phyloP scores from a whole-genome alignment of 2,888 invertebrate species.

The Lottia scabra region DNA sequence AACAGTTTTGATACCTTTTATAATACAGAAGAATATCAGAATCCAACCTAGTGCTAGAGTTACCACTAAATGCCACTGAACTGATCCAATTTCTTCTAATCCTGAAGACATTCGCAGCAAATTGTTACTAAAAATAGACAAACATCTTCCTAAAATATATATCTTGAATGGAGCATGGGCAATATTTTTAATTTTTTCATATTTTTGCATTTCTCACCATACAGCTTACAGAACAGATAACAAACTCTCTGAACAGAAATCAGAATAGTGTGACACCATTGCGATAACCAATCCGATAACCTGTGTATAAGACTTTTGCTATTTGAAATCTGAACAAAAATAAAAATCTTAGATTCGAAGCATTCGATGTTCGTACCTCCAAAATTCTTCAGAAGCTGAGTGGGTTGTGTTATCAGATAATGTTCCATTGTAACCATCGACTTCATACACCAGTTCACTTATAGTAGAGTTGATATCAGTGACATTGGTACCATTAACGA shows the following conservation, averaged over 20 bases:
- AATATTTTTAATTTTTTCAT: no score
- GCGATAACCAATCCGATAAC: no score
- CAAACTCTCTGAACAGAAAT: no score
- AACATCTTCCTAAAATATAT: background rate
- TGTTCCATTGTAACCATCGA: background rate
- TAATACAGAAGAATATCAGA: slow-evolving; percentile 10
- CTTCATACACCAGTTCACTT: background rate
- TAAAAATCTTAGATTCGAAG: no score
- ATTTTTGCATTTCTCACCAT: no score
- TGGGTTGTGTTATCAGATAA: background rate
- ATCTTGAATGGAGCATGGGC: background rate
- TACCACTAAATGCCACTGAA: slow-evolving; percentile 15
- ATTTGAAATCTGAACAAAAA: no score
- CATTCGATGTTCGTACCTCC: background rate
- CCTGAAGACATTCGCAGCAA: slow-evolving; percentile 6
- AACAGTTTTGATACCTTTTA: slow-evolving; percentile 15
- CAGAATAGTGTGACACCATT: no score
- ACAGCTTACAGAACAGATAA: no score
- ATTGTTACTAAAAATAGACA: slow-evolving; percentile 13
- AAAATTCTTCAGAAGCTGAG: background rate
- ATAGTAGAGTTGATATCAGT: background rate
- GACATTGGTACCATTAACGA: background rate
- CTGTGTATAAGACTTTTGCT: no score
- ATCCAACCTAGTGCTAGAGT: slow-evolving; percentile 11
- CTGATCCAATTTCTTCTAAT: slow-evolving; percentile 13